Evolutionary conservation across 2,888 invertebrate genomes (phyloP), one percentile per base, ranked within the genome.

Genomic region (Andrena chrysosceles): DNA sequence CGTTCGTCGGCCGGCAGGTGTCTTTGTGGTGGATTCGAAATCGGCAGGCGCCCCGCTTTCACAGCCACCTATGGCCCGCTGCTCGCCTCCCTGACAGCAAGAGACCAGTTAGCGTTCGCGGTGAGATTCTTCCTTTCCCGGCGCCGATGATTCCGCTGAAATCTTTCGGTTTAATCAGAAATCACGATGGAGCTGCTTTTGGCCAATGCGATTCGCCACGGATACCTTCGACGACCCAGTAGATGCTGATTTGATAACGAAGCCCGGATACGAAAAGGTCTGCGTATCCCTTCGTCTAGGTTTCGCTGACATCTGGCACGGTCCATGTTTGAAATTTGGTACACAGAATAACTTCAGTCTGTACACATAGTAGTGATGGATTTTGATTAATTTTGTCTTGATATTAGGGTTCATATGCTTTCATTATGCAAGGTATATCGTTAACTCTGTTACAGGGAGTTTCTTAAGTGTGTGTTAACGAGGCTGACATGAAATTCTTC

Each of bases 91-190:
- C 56, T 10, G 8, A 62, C 60, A 49, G 49, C 73, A 10, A 62
- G 74, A 71, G 77, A 70, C 70, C 62, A 63, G 82, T 83, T 82
- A 77, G 59, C 62, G 62, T 56, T 70, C 71, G 71, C 54, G 56
- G 67, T 20, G 49, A 75, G 62, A 70, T 63, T 71, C 78, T 74
- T 59, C 60, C 69, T 64, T 20, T 52, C 35, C 20, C 6, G 33
- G 56, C 23, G n/a, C 62, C 64, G 63, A 70, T 67, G 33, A 63
- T 77, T 72, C 69, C 42, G 8, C 35, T 42, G 63, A 81, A 73
- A 78, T 71, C 75, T 73, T 76, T 82, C 63, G 67, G 71, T 74
- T 83, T 82, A 82, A 78, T 75, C 75, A 75, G 78, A 59, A 59
- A 74, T 78, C 68, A 56, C 66, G 59, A 77, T 71, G 54, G 48